A percentile compares a stretch with the other conserved stretches of the same genome.
phyloP scores from a whole-genome alignment of 2,888 invertebrate genomes.

The Eledone cirrhosa region DNA sequence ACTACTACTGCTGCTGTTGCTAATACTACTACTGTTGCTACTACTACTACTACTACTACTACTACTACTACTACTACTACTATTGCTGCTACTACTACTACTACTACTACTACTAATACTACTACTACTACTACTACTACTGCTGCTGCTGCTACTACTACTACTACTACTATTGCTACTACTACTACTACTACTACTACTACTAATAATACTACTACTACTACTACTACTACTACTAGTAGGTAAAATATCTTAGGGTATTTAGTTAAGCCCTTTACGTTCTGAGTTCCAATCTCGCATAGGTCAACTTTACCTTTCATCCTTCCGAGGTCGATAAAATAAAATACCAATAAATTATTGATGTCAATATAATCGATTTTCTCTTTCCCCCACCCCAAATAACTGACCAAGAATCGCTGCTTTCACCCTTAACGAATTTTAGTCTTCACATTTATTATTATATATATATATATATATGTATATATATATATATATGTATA shows the following conservation, averaged over 20 bases:
- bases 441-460: neutral
- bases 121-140: neutral
- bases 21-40: too few species aligned
- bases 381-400: too few species aligned
- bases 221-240: neutral
- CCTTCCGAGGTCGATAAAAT: too few species aligned
- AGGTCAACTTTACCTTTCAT: too few species aligned
- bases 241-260: neutral
- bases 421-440: too few species aligned
- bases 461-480: neutral
- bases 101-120: neutral
- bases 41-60: conserved; percentile 6
- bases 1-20: too few species aligned
- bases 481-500: neutral
- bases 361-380: too few species aligned
- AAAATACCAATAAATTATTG: too few species aligned
- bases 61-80: conserved; percentile 6
- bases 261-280: neutral
- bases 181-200: neutral
- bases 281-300: neutral
- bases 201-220: too few species aligned
- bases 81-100: neutral
- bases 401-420: too few species aligned
- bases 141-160: neutral
- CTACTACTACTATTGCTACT: conserved; percentile 6